These are phyloP conservation scores for Limonius californicus DNA, from an alignment of 1,140 invertebrate species.

Conservation along the genomic window DNA sequence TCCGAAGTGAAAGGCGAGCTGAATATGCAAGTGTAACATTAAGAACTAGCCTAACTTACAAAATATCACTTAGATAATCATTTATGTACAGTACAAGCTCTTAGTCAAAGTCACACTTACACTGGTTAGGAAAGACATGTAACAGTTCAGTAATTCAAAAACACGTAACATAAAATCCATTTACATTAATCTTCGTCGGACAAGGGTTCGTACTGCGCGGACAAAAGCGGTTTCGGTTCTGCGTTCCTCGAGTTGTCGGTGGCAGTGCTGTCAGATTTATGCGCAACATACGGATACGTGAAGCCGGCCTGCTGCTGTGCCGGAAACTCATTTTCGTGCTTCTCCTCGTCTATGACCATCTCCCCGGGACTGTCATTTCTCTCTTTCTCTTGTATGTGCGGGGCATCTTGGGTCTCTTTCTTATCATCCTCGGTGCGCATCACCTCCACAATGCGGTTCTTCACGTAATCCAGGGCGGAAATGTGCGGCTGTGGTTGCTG, in stretches of 20 bases:
- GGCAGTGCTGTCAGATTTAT: constrained; percentile 41
- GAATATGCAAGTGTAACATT: neutral
- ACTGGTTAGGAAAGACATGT: neutral
- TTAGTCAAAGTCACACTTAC: neutral
- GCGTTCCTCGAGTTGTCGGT: constrained; percentile 49
- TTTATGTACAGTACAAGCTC: constrained; percentile 24
- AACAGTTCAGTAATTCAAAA: neutral
- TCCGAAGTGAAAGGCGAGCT: neutral
- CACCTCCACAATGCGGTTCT: constrained; percentile 85
- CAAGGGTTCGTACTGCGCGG: constrained; percentile 80
- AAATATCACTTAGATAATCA: constrained; percentile 30
- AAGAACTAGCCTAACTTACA: constrained; percentile 20
- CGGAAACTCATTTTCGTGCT: constrained; percentile 43
- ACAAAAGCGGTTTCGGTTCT: constrained; percentile 76
- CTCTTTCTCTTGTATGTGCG: constrained; percentile 43
- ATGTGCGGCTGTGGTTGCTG: constrained; percentile 52
- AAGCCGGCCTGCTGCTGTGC: constrained; percentile 39
- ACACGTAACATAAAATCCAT: neutral
- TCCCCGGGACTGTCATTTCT: constrained; percentile 56
- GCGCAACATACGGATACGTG: constrained; percentile 48
- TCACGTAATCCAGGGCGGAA: constrained; percentile 84
- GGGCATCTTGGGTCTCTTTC: constrained; percentile 35
- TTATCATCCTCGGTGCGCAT: constrained; percentile 81
- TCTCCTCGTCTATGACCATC: constrained; percentile 58
- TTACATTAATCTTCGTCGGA: constrained; percentile 77